Conservation (phyloP, 2,113 vertebrate genomes). For the Platichthys stellatus region DNA sequence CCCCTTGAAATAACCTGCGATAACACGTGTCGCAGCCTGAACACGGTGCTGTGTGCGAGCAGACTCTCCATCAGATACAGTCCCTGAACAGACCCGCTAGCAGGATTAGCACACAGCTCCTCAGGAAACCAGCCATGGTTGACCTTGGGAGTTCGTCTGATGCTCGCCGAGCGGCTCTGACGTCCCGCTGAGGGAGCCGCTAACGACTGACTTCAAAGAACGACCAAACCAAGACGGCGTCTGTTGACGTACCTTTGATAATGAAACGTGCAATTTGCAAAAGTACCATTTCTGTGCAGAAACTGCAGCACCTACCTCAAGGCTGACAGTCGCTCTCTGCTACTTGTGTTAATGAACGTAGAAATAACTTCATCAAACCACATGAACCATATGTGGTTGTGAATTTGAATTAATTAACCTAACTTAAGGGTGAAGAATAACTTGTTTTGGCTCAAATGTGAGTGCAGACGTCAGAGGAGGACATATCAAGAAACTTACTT, state of each 20-base stretch:
- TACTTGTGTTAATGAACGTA: no score
- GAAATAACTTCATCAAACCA: no score
- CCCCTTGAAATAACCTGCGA: conserved; percentile 48
- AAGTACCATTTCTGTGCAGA: conserved; percentile 1
- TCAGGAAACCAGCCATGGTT: conserved; percentile 46
- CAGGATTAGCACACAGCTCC: conserved; percentile 58
- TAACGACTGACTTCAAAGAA: not conserved
- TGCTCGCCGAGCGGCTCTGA: not conserved
- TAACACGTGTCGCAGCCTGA: conserved; percentile 34
- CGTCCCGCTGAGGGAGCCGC: not conserved
- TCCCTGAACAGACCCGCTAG: conserved; percentile 41
- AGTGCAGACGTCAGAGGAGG: no score
- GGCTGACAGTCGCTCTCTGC: not conserved
- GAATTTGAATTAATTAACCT: not conserved
- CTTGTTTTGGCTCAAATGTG: no score
- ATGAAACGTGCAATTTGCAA: conserved; percentile 21
- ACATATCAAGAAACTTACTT: no score
- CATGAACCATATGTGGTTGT: not conserved
- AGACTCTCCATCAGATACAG: conserved; percentile 40
- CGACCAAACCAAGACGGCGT: not conserved
- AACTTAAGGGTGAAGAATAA: no score
- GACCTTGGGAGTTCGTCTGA: conserved; percentile 44
- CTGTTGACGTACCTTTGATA: not conserved
- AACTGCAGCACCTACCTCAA: no score
- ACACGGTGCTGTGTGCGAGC: conserved; percentile 21